Evolutionary conservation across 2,797 vertebrate genomes (phyloP).

Genomic region (Phylloscopus collybita): DNA sequence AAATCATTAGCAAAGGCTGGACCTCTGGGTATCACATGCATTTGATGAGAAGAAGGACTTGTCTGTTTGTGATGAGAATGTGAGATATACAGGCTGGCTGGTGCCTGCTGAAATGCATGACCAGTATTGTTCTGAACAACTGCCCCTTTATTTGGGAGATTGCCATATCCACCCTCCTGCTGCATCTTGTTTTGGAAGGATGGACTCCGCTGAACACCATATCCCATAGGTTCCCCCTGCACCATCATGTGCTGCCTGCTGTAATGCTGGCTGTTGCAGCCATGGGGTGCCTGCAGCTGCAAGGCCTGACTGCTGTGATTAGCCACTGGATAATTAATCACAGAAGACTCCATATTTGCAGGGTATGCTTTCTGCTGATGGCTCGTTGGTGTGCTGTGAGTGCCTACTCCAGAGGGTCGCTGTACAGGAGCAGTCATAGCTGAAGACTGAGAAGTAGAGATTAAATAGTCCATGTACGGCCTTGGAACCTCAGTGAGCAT

Average conservation of each 20-base stretch:
- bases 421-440: slow-evolving; percentile 85
- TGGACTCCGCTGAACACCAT: slow-evolving; percentile 90
- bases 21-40: slow-evolving; percentile 87
- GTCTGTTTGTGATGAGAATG: slow-evolving; percentile 90
- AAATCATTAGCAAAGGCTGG: slow-evolving; percentile 85
- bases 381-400: slow-evolving; percentile 75
- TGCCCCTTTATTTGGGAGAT: slow-evolving; percentile 85
- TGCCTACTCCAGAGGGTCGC: slow-evolving; percentile 81
- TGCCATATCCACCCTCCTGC: slow-evolving; percentile 85
- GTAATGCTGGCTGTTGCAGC: slow-evolving; percentile 84
- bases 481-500: slow-evolving; percentile 83
- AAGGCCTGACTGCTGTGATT: slow-evolving; percentile 80
- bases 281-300: slow-evolving; percentile 82
- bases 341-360: slow-evolving; percentile 82
- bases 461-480: slow-evolving; percentile 92
- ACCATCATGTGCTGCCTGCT: slow-evolving; percentile 87
- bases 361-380: slow-evolving; percentile 89
- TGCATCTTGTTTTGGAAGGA: slow-evolving; percentile 96
- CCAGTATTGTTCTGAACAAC: slow-evolving; percentile 80
- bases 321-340: slow-evolving; percentile 86
- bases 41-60: slow-evolving; percentile 89
- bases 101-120: slow-evolving; percentile 81
- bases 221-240: slow-evolving; percentile 80
- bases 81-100: slow-evolving; percentile 82
- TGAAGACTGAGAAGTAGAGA: slow-evolving; percentile 82